A percentile compares a stretch with the other conserved stretches of the same genome.
These are phyloP conservation scores for Tetraneura akinire DNA, from an alignment of 1,140 invertebrate species.

Conservation along the genomic window DNA sequence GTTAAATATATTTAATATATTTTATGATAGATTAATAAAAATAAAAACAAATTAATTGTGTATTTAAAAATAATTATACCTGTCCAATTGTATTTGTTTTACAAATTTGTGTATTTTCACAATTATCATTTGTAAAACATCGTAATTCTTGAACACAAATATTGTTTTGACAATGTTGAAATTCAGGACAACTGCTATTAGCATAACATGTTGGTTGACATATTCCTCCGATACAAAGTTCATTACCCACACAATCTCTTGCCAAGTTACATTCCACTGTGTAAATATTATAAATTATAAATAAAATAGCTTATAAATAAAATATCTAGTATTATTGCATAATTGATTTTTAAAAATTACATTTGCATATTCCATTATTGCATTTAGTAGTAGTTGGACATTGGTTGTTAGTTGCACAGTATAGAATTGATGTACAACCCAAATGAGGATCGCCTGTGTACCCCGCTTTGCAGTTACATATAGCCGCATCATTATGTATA, in stretches of 20 bases:
- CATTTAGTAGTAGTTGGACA: constrained; percentile 80
- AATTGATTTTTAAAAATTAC: no score
- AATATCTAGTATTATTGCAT: no score
- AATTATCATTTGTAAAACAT: constrained; percentile 72
- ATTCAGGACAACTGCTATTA: constrained; percentile 77
- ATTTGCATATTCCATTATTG: constrained; percentile 76
- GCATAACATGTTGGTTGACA: constrained; percentile 78
- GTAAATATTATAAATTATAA: constrained; percentile 53
- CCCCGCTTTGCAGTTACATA: constrained; percentile 78
- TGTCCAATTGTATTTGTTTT: constrained; percentile 69
- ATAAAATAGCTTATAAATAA: not conserved
- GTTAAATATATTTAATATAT: not conserved
- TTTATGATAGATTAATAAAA: not conserved
- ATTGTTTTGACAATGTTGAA: constrained; percentile 78
- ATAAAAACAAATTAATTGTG: not conserved
- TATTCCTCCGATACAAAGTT: constrained; percentile 76
- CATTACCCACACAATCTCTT: constrained; percentile 78
- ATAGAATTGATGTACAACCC: constrained; percentile 58
- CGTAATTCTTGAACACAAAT: constrained; percentile 79
- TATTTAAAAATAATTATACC: constrained; percentile 53
- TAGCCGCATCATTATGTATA: constrained; percentile 60
- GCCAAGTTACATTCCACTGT: constrained; percentile 71
- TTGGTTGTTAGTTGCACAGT: constrained; percentile 67
- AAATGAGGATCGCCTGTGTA: constrained; percentile 77
- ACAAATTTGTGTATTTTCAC: constrained; percentile 70